phyloP scores from a whole-genome alignment of 2,888 invertebrate species.

The Phyto melanocephala region DNA sequence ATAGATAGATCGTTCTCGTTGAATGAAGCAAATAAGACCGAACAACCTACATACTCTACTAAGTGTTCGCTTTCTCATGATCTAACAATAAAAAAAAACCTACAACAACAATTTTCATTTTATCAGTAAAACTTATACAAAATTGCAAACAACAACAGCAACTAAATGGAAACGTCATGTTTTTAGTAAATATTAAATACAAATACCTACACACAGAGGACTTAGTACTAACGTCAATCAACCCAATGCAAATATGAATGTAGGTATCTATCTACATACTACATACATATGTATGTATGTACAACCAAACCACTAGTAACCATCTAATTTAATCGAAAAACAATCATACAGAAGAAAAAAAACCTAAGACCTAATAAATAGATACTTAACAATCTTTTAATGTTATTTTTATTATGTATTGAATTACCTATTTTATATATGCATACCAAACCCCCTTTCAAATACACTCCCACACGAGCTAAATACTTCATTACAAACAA shows the following conservation, averaged over 20 bases:
- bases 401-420: neutral
- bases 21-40: constrained; percentile 21
- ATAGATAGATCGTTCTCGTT: neutral
- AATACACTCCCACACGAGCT: neutral
- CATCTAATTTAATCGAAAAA: neutral
- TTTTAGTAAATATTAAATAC: neutral
- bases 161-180: constrained; percentile 9
- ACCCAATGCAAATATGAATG: neutral
- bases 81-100: neutral
- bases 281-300: too few relatives aligned
- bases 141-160: neutral
- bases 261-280: neutral
- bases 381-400: neutral
- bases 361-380: constrained; percentile 3
- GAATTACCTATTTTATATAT: neutral
- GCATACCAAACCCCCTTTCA: neutral
- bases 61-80: neutral
- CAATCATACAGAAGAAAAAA: constrained; percentile 1
- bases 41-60: neutral
- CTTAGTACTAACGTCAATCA: constrained; percentile 8
- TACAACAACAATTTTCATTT: neutral
- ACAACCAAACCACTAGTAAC: neutral
- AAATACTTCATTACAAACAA: neutral
- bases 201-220: neutral
- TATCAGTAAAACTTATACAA: constrained; percentile 2